Evolutionary conservation across 2,797 vertebrate genomes (phyloP).

Genomic region (Myiotriccus ornatus): DNA sequence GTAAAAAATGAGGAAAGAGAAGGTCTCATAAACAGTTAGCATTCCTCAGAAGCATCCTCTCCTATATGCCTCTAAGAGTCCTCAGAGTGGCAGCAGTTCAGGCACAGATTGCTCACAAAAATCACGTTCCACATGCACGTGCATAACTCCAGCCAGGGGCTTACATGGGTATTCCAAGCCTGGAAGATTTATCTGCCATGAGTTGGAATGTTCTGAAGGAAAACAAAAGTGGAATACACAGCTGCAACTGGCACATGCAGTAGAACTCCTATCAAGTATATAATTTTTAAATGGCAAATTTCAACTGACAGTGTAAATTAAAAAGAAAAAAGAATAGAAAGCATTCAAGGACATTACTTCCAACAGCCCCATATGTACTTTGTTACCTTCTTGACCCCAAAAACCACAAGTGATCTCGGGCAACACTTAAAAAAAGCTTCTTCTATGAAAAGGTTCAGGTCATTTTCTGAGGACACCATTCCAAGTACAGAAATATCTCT

Average conservation of each 20-base stretch:
- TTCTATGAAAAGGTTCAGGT: background rate
- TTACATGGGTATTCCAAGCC: background rate
- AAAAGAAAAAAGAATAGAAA: background rate
- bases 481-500: background rate
- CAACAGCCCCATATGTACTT: background rate
- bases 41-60: background rate
- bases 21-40: background rate
- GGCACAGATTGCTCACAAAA: conserved; percentile 20
- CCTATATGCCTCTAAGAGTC: background rate
- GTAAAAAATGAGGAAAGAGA: background rate
- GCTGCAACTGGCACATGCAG: background rate
- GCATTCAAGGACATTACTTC: background rate
- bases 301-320: background rate
- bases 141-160: background rate
- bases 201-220: background rate
- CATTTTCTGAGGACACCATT: background rate
- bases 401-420: background rate
- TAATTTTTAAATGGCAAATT: background rate
- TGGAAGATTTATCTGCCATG: background rate
- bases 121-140: background rate
- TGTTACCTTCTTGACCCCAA: background rate
- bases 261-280: background rate
- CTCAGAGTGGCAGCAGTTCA: background rate
- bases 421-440: background rate
- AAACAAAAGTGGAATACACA: background rate